Evolutionary conservation across 1,140 invertebrate genomes (phyloP), one percentile per base, ranked within the genome.

Genomic region (Nasonia giraulti): DNA sequence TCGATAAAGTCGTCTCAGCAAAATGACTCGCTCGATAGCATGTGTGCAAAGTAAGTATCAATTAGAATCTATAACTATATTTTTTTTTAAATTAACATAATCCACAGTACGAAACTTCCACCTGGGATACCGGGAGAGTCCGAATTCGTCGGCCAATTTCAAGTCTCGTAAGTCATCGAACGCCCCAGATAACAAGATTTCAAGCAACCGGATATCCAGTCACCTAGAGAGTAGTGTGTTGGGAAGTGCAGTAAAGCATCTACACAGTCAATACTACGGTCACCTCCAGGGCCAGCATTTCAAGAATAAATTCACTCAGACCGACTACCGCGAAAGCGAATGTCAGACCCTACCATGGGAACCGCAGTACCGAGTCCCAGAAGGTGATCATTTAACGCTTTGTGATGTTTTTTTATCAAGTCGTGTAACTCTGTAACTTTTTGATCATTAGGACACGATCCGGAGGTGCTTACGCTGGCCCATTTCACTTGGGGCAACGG

Each of bases 331-430:
- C 85, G 97, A 98, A 87, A 95, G 95, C 5, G 96, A 96, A 87
- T 94, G 95, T 17, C 97, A 97, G 91, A 97, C 97, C 2, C 91
- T 94, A 44, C 96, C 97, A 0, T 97, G 96, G 95, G 95, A 96
- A 79, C 95, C 96, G 11, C 94, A 95, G 44, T 90, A 90, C 79
- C 86, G 87, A 84, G 87, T 89, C 83, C 82, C 77, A 85, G 11
- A 86, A 89, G 90, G 91, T 89, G 88, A 71, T 37, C 50, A 44
- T 62, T 44, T 10, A 44, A 44, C 10, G 40, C 40, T 8, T 5
- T 6, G 55, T 7, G 17, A n/a, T 3, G 44, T 12, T 79, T 80
- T 6, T 33, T 55, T 62, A 17, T 20, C 77, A 37, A 66, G n/a
- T 8, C 6, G 50, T 8, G 20, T 2, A 6, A 17, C 11, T 7